A percentile compares a stretch with the other conserved stretches of the same genome.
These are phyloP conservation scores for Pheosia gnoma DNA, from an alignment of 2,888 invertebrate species.

Conservation along the genomic window DNA sequence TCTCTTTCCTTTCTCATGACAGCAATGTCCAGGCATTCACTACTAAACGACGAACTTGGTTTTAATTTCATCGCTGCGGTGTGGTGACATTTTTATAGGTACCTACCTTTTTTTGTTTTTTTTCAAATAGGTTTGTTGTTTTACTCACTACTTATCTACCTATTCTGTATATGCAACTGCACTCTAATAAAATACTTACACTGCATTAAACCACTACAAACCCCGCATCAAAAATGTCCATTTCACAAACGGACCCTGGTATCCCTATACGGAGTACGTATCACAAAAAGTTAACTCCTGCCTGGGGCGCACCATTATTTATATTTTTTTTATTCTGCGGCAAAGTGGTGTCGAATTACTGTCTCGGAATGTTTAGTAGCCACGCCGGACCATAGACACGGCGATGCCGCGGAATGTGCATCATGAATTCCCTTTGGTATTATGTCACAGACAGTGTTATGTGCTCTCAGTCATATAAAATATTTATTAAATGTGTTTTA, in stretches of 20 bases:
- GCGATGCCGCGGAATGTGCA: conserved; percentile 45
- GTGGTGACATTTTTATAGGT: too few relatives aligned
- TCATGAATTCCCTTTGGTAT: conserved; percentile 41
- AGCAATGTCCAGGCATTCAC: too few relatives aligned
- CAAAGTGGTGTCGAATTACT: conserved; percentile 77
- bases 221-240: not conserved
- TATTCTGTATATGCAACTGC: too few relatives aligned
- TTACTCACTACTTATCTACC: too few relatives aligned
- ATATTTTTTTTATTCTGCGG: conserved; percentile 66
- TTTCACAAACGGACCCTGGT: conserved; percentile 15
- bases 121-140: too few relatives aligned
- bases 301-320: conserved; percentile 70
- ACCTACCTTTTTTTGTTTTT: too few relatives aligned
- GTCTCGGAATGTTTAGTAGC: conserved; percentile 73
- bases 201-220: not conserved
- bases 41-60: too few relatives aligned
- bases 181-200: not conserved
- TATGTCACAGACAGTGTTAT: conserved; percentile 24
- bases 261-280: conserved; percentile 44
- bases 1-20: too few relatives aligned
- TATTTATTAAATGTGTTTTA: too few relatives aligned
- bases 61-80: too few relatives aligned
- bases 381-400: conserved; percentile 39
- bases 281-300: conserved; percentile 64
- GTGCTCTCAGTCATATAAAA: not conserved